phyloP scores from a whole-genome alignment of 2,113 vertebrate species.

The Melanerpes aurifrons region DNA sequence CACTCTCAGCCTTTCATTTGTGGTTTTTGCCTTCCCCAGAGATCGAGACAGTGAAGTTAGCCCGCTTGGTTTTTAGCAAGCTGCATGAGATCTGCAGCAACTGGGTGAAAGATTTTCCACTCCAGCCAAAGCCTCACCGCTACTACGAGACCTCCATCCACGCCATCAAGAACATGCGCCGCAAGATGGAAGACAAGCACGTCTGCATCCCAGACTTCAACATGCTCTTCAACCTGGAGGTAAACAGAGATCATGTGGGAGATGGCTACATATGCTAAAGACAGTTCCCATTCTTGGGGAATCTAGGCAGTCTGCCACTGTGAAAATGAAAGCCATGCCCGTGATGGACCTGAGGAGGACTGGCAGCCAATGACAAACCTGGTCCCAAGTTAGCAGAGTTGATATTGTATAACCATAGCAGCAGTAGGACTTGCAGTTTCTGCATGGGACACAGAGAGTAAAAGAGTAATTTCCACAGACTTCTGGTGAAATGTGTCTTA shows the following conservation, averaged over 20 bases:
- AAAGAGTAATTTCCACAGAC: not conserved
- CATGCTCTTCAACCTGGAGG: constrained; percentile 94
- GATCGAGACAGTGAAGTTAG: constrained; percentile 91
- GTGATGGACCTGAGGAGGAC: not conserved
- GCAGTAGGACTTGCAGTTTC: not conserved
- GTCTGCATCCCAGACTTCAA: constrained; percentile 98
- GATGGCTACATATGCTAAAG: rapidly evolving
- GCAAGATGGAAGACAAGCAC: constrained; percentile 99
- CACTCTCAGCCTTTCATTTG: constrained; percentile 35
- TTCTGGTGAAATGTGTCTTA: not conserved
- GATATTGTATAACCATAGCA: not conserved
- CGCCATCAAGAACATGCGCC: constrained; percentile 99
- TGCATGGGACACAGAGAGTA: not conserved
- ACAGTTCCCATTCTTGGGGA: not conserved
- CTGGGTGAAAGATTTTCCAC: constrained; percentile 94
- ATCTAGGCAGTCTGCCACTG: not conserved
- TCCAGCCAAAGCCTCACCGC: constrained; percentile 86
- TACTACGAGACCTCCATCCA: constrained; percentile 99
- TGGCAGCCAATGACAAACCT: not conserved
- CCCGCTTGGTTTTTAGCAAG: constrained; percentile 88
- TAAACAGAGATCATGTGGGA: constrained; percentile 39
- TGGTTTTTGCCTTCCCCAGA: constrained; percentile 77
- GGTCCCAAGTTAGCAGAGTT: not conserved
- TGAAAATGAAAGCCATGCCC: not conserved
- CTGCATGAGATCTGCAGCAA: constrained; percentile 91